These are phyloP conservation scores for Caranx melampygus DNA, from an alignment of 2,113 vertebrate genomes.

Conservation along the genomic window DNA sequence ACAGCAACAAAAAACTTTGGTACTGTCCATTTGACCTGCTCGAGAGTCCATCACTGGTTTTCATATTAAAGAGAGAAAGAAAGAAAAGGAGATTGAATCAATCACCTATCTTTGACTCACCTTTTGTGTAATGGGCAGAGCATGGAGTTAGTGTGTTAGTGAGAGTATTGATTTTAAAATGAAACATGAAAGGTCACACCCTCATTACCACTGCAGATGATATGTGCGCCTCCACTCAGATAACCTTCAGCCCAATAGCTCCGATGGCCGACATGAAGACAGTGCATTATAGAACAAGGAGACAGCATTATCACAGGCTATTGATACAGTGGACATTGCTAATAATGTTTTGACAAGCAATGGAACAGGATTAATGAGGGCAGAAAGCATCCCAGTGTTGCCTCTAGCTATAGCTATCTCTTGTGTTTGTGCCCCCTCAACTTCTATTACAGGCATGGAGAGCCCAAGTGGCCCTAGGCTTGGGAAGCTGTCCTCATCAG, in stretches of 20 bases:
- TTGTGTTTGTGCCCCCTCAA: constrained; percentile 52
- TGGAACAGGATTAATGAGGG: constrained; percentile 49
- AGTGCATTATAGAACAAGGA: constrained; percentile 30
- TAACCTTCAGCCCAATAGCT: constrained; percentile 53
- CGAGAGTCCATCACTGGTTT: not conserved
- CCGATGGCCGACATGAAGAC: constrained; percentile 23
- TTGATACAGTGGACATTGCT: constrained; percentile 43
- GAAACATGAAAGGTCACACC: constrained; percentile 76
- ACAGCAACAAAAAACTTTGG: not conserved
- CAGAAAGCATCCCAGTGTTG: constrained; percentile 22
- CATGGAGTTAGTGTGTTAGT: constrained; percentile 73
- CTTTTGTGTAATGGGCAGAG: constrained; percentile 74
- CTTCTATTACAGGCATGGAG: constrained; percentile 87
- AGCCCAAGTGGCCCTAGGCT: constrained; percentile 88
- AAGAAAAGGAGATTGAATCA: constrained; percentile 2
- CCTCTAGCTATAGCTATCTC: not conserved
- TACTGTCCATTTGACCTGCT: constrained; percentile 7
- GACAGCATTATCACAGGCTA: constrained; percentile 43
- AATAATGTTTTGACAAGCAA: constrained; percentile 58
- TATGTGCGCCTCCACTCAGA: constrained; percentile 58
- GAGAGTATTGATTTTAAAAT: constrained; percentile 80
- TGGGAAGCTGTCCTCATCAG: constrained; percentile 87
- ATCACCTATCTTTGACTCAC: constrained; percentile 51
- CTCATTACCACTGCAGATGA: constrained; percentile 73
- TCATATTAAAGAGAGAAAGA: constrained; percentile 24